A percentile compares a stretch with the other conserved stretches of the same genome.
These are phyloP conservation scores for Antigone vipio DNA, from an alignment of 2,113 vertebrate genomes.

Conservation along the genomic window DNA sequence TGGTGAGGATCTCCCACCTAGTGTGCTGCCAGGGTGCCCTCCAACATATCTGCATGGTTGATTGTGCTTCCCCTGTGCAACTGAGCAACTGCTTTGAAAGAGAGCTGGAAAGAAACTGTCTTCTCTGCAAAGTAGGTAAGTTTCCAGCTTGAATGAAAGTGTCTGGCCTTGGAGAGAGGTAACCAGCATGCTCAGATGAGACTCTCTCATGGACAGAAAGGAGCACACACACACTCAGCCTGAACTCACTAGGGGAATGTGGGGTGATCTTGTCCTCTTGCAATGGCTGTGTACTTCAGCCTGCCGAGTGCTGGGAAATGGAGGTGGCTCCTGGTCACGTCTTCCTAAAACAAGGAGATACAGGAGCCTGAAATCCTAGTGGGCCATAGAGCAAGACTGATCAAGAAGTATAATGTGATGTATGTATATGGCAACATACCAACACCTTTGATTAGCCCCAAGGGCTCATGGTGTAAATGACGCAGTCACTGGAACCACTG, in stretches of 20 bases:
- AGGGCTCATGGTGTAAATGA: fast-evolving
- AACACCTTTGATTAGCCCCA: background rate
- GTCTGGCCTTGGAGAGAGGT: background rate
- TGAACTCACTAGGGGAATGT: background rate
- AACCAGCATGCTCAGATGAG: background rate
- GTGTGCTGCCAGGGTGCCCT: background rate
- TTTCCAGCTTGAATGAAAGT: background rate
- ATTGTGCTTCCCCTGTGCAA: fast-evolving
- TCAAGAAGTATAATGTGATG: background rate
- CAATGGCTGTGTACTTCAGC: background rate
- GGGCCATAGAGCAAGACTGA: background rate
- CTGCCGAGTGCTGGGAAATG: background rate
- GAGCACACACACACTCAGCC: fast-evolving
- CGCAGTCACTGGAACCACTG: background rate
- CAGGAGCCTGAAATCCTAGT: background rate
- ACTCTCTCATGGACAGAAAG: background rate
- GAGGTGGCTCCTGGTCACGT: background rate
- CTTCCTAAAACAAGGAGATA: background rate
- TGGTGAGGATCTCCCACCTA: fast-evolving
- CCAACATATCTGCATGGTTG: background rate
- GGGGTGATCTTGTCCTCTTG: background rate
- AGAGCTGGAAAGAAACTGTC: background rate
- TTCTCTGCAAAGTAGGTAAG: background rate
- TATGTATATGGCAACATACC: background rate
- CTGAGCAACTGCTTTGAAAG: background rate